Evolutionary conservation across 2,797 vertebrate species (phyloP).

Genomic region (Xerus rutilus): DNA sequence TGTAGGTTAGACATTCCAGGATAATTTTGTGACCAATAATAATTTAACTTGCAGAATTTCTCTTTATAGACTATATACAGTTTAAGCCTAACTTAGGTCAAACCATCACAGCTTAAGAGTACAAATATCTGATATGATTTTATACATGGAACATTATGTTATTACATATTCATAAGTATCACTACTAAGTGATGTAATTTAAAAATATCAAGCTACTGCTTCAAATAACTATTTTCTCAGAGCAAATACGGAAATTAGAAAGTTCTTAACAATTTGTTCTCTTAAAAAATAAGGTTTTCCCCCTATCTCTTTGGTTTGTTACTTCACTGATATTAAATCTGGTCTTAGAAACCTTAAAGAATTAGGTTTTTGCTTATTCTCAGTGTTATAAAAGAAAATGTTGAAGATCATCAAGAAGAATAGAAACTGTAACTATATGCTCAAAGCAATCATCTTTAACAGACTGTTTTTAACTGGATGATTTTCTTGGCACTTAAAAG

Average conservation of each 20-base stretch:
- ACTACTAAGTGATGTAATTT: slow-evolving; percentile 79
- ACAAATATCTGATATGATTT: slow-evolving; percentile 19
- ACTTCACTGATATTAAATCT: slow-evolving; percentile 50
- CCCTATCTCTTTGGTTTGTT: background rate
- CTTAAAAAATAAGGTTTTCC: slow-evolving; percentile 10
- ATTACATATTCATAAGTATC: slow-evolving; percentile 60
- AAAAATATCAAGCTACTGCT: slow-evolving; percentile 80
- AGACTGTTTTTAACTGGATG: background rate
- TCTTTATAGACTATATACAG: background rate
- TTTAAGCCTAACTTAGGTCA: background rate
- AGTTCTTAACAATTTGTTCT: slow-evolving; percentile 72
- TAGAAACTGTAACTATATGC: background rate
- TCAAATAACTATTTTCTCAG: slow-evolving; percentile 75
- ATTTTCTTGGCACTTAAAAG: slow-evolving; percentile 59
- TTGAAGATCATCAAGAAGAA: background rate
- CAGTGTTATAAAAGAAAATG: background rate
- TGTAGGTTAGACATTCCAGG: slow-evolving; percentile 56
- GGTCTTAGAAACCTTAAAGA: slow-evolving; percentile 47
- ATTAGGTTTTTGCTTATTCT: background rate
- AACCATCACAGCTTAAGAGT: background rate
- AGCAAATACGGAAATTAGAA: slow-evolving; percentile 80
- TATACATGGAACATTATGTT: background rate
- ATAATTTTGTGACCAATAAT: slow-evolving; percentile 54
- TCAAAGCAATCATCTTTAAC: background rate
- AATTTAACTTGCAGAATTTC: slow-evolving; percentile 29